Percentiles rank a stretch among this genome's conserved stretches.
Evolutionary conservation across 2,888 invertebrate genomes (phyloP).

Genomic region (Portevinia maculata): DNA sequence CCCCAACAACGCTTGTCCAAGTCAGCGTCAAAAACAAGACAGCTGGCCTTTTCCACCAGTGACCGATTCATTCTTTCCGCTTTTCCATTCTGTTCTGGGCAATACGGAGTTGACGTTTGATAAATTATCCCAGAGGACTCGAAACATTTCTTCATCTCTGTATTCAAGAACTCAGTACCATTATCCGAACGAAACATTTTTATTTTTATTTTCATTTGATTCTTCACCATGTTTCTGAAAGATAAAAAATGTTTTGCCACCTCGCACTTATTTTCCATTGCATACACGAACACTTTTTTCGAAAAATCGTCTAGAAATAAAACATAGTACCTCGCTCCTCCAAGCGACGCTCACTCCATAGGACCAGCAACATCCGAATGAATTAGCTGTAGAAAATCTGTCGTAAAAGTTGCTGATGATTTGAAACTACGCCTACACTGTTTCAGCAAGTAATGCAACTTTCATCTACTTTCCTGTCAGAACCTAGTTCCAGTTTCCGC

Average conservation of each 20-base stretch:
- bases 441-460: slow-evolving; percentile 16
- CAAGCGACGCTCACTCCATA: slow-evolving; percentile 4
- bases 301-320: slow-evolving; percentile 16
- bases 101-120: slow-evolving; percentile 19
- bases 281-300: slow-evolving; percentile 11
- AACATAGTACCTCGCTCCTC: slow-evolving; percentile 7
- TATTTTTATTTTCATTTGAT: slow-evolving; percentile 22
- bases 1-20: slow-evolving; percentile 48
- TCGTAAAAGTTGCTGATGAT: not conserved
- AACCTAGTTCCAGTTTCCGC: not conserved
- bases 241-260: slow-evolving; percentile 13
- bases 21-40: slow-evolving; percentile 56
- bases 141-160: slow-evolving; percentile 15
- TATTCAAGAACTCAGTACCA: slow-evolving; percentile 14
- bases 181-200: slow-evolving; percentile 31
- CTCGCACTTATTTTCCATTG: slow-evolving; percentile 4
- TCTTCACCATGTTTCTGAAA: slow-evolving; percentile 27
- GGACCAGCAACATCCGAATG: slow-evolving; percentile 16
- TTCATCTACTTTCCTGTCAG: not conserved
- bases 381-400: slow-evolving; percentile 6
- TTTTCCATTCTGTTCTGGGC: slow-evolving; percentile 20
- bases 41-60: slow-evolving; percentile 62
- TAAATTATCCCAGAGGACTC: slow-evolving; percentile 16
- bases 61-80: slow-evolving; percentile 56
- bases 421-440: slow-evolving; percentile 1